These are phyloP conservation scores for Bostrychus sinensis DNA, from an alignment of 2,113 vertebrate genomes.

Conservation along the genomic window DNA sequence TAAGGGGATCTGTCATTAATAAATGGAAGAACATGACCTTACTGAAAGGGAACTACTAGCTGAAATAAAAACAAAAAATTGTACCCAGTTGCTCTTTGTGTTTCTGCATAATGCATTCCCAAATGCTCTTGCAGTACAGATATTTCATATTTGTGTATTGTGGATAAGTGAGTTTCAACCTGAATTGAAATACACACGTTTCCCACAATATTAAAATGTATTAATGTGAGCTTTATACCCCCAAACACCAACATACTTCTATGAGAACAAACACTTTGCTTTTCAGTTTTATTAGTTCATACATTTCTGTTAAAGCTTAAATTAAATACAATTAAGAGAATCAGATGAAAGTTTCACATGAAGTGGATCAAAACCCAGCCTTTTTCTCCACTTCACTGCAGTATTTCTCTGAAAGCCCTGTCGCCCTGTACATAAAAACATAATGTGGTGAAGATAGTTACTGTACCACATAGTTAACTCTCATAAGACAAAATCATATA, in stretches of 20 bases:
- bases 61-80: conserved; percentile 69
- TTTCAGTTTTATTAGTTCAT: not conserved
- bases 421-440: conserved; percentile 68
- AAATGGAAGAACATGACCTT: conserved; percentile 67
- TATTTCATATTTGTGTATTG: too few relatives aligned
- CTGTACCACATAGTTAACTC: not conserved
- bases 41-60: conserved; percentile 73
- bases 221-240: too few relatives aligned
- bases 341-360: conserved; percentile 28
- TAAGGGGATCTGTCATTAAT: conserved; percentile 65
- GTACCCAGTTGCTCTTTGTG: conserved; percentile 16
- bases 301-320: not conserved
- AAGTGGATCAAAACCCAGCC: conserved; percentile 10
- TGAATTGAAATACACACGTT: too few relatives aligned
- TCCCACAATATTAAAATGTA: too few relatives aligned
- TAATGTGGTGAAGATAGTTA: not conserved
- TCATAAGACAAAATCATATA: not conserved
- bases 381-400: conserved; percentile 83
- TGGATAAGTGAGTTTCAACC: too few relatives aligned
- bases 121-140: too few relatives aligned
- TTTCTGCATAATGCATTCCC: not conserved
- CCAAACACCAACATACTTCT: too few relatives aligned
- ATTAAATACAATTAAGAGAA: not conserved
- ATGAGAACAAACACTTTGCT: not conserved
- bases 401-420: conserved; percentile 87